Base-by-base conservation (phyloP, 2,888 invertebrate species). In the Ditula angustiorana region DNA sequence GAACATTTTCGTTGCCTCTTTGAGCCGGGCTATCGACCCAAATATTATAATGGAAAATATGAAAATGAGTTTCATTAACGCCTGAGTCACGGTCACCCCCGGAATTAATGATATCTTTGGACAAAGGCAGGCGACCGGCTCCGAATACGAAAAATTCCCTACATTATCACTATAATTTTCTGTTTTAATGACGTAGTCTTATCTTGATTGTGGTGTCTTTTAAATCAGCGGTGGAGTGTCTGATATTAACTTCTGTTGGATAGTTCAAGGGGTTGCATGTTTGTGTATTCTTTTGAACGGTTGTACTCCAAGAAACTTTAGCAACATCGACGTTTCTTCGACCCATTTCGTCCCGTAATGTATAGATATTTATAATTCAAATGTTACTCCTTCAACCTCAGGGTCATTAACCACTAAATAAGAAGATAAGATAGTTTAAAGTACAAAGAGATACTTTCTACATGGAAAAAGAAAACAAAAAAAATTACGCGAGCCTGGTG, bases 31-130 rank as follows among this genome's bases (percentile, higher is more conserved):
- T 74, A 78, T 74, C 76, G 80, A 77, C 81, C 81, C 73, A 77
- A 74, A 66, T 76, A 78, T 79, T 80, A 77, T 78, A 79, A 80
- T 80, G 77, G 72, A 80, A 81, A 83, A 80, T 85, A 84, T 85
- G 80, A 84, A 84, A 85, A 86, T 83, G 75, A 81, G 76, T 74
- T 81, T 74, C 72, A 79, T 79, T 74, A 69, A 71, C 66, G 74
- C 73, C 79, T 82, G 81, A 86, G 80, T 84, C 84, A 83, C 73
- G 71, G 74, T 61, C 73, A 70, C 73, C 69, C 70, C 69, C 59
- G 69, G 71, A 71, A 71, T 71, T 73, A 71, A 73, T 72, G 67
- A 74, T 79, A 77, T 78, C 77, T 74, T 70, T 71, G 70, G 53
- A 70, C 61, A 65, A 66, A 67, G 62, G 61, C 50, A 60, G 57